Evolutionary conservation across 2,888 invertebrate genomes (phyloP).

Genomic region (Caenorhabditis afra): DNA sequence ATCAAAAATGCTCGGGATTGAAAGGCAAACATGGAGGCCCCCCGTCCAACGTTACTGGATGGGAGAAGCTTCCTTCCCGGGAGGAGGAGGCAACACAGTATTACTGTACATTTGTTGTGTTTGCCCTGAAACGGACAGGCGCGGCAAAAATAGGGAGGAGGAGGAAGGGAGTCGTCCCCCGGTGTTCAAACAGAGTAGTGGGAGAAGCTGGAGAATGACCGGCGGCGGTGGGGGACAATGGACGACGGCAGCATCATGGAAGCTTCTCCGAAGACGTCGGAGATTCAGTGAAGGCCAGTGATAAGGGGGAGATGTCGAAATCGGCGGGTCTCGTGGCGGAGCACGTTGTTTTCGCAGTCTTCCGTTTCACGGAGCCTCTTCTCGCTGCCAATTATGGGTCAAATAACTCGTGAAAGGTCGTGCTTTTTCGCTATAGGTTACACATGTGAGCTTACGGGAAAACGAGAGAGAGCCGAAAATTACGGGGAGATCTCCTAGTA

Average conservation of each 20-base stretch:
- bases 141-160: slow-evolving; percentile 24
- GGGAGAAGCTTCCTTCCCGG: slow-evolving; percentile 13
- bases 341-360: too few relatives aligned
- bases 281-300: too few relatives aligned
- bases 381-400: background rate
- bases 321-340: too few relatives aligned
- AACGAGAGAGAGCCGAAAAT: background rate
- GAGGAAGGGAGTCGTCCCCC: slow-evolving; percentile 1
- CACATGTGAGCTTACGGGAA: background rate
- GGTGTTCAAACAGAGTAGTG: slow-evolving; percentile 20
- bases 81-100: slow-evolving; percentile 12
- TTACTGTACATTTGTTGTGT: slow-evolving; percentile 24
- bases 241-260: background rate
- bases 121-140: slow-evolving; percentile 24
- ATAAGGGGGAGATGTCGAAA: too few relatives aligned
- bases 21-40: slow-evolving; percentile 4
- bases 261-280: too few relatives aligned
- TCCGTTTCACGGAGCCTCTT: background rate
- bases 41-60: slow-evolving; percentile 11
- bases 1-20: slow-evolving; percentile 12
- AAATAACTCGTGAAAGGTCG: background rate
- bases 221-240: background rate
- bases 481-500: background rate
- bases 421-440: background rate
- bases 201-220: slow-evolving; percentile 10